phyloP scores from a whole-genome alignment of 2,888 invertebrate genomes.

The Synergus japonicus region DNA sequence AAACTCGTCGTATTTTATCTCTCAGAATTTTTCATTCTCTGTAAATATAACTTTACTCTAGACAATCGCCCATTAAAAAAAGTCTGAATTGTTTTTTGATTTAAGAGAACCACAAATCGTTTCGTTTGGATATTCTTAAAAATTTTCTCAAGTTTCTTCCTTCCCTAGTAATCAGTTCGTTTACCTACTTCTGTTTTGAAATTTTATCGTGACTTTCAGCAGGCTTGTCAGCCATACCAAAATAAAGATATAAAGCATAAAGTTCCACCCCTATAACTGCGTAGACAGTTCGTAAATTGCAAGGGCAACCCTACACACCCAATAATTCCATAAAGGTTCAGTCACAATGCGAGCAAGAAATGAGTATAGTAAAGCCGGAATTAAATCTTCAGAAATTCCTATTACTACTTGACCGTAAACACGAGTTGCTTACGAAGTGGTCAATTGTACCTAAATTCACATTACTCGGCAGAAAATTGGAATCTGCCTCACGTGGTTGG shows the following conservation, averaged over 20 bases:
- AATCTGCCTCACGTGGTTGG: not conserved
- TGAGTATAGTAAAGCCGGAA: not conserved
- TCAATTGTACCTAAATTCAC: not conserved
- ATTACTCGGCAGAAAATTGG: not conserved
- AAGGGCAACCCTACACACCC: not conserved
- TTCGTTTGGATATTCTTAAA: not conserved
- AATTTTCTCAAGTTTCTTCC: not conserved
- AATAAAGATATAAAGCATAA: not conserved
- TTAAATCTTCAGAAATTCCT: not conserved
- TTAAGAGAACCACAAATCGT: no score
- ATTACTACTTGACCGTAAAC: not conserved
- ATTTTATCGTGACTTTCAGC: not conserved
- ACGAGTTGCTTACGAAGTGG: not conserved
- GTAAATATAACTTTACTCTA: not conserved
- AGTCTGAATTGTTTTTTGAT: no score
- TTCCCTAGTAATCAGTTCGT: not conserved
- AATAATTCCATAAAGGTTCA: slow-evolving; percentile 23
- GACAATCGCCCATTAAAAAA: not conserved
- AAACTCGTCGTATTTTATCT: not conserved
- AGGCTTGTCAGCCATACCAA: not conserved
- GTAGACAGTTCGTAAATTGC: slow-evolving; percentile 29
- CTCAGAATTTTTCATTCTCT: not conserved
- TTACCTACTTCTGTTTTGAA: not conserved
- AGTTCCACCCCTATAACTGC: not conserved
- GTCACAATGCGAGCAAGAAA: not conserved